Conservation (phyloP, 2,888 invertebrate species). For the Tipula confusa region DNA sequence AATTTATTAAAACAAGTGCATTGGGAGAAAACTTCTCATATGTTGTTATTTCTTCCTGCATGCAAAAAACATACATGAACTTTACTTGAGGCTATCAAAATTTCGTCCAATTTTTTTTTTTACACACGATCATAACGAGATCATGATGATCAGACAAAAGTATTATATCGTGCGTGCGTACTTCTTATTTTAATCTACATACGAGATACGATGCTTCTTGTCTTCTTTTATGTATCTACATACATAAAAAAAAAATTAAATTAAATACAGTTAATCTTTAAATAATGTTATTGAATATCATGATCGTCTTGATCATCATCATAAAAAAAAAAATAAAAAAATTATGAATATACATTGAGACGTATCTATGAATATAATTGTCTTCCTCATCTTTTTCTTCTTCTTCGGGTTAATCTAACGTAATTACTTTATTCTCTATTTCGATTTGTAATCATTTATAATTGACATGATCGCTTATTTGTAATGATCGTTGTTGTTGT, state of each 20-base stretch:
- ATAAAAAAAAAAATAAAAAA: background rate
- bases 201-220: background rate
- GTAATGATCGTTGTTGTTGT: background rate
- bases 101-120: background rate
- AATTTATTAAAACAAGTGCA: too few species aligned
- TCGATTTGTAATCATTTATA: background rate
- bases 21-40: too few species aligned
- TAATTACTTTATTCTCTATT: background rate
- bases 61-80: too few species aligned
- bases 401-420: too few species aligned
- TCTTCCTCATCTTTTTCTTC: background rate
- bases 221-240: too few species aligned
- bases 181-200: background rate
- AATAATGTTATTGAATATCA: background rate
- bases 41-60: too few species aligned
- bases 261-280: background rate
- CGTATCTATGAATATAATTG: background rate
- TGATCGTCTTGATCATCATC: background rate
- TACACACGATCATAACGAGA: background rate
- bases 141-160: background rate
- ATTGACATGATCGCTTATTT: background rate
- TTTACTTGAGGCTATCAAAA: background rate
- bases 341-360: background rate
- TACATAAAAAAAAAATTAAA: too few species aligned
- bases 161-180: background rate